A percentile compares a stretch with the other conserved stretches of the same genome.
phyloP scores from a whole-genome alignment of 2,888 invertebrate species.

The Oxystoma pomonae region DNA sequence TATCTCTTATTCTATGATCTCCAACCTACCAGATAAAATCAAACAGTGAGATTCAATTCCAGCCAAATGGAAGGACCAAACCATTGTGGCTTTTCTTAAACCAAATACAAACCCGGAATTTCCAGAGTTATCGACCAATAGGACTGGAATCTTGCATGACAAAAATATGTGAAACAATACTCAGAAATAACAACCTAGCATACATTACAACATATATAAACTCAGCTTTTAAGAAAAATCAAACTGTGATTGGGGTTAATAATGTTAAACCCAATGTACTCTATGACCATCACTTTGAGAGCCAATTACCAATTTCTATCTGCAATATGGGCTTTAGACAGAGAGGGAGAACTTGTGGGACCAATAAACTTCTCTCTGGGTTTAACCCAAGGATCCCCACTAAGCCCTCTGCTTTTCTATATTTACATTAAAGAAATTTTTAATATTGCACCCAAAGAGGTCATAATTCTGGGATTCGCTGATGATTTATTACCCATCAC shows the following conservation, averaged over 20 bases:
- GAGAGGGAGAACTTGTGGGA: background rate
- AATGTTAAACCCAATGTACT: background rate
- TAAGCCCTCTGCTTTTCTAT: background rate
- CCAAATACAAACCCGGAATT: background rate
- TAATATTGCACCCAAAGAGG: background rate
- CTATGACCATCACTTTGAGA: conserved; percentile 2
- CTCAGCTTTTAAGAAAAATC: background rate
- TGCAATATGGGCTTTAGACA: background rate
- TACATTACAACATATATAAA: conserved; percentile 1
- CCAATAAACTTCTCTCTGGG: background rate
- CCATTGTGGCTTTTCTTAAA: background rate
- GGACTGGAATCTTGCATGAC: background rate
- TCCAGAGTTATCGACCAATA: background rate
- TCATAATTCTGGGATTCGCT: background rate
- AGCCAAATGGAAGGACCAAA: background rate
- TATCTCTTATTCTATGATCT: conserved; percentile 1
- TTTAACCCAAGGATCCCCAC: background rate
- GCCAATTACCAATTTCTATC: background rate
- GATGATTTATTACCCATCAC: background rate
- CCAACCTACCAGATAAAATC: background rate
- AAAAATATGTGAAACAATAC: background rate
- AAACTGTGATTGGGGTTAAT: background rate
- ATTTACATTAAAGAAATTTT: background rate
- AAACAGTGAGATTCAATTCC: background rate
- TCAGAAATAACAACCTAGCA: conserved; percentile 6